Conservation (phyloP, 2,113 vertebrate genomes). For the Heptranchias perlo region DNA sequence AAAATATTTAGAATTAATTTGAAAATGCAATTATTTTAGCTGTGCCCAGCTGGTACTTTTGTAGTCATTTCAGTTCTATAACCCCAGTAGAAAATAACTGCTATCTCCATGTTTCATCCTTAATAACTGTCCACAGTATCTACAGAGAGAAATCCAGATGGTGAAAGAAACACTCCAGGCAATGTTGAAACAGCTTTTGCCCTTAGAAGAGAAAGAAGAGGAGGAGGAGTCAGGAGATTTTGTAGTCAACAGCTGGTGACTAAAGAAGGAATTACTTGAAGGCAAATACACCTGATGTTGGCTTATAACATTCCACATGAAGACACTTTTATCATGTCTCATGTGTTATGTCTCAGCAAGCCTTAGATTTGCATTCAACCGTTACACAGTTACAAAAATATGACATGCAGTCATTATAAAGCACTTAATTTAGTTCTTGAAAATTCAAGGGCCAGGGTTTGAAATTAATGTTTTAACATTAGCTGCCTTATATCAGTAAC, state of each 20-base stretch:
- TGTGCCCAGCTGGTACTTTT: constrained; percentile 63
- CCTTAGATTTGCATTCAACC: constrained; percentile 40
- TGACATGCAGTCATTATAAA: not conserved
- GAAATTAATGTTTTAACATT: not conserved
- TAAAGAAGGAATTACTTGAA: constrained; percentile 55
- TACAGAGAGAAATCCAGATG: constrained; percentile 75
- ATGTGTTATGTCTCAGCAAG: constrained; percentile 47
- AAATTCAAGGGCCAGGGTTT: not conserved
- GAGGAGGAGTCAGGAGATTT: constrained; percentile 59
- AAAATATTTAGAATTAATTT: constrained; percentile 64
- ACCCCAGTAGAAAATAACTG: constrained; percentile 47
- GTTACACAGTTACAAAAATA: not conserved
- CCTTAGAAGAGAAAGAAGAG: constrained; percentile 56
- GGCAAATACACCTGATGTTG: constrained; percentile 53
- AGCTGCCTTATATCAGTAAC: not conserved
- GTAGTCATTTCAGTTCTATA: constrained; percentile 54
- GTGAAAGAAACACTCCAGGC: constrained; percentile 66
- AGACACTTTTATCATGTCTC: constrained; percentile 50
- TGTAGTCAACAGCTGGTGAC: constrained; percentile 69
- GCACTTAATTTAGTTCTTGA: not conserved
- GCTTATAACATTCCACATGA: constrained; percentile 44
- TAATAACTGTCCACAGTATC: constrained; percentile 68
- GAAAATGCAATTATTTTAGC: constrained; percentile 61
- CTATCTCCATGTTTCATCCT: constrained; percentile 64
- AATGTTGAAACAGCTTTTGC: constrained; percentile 67